Conservation (phyloP, 1,140 invertebrate species). For the Penaeus chinensis region DNA sequence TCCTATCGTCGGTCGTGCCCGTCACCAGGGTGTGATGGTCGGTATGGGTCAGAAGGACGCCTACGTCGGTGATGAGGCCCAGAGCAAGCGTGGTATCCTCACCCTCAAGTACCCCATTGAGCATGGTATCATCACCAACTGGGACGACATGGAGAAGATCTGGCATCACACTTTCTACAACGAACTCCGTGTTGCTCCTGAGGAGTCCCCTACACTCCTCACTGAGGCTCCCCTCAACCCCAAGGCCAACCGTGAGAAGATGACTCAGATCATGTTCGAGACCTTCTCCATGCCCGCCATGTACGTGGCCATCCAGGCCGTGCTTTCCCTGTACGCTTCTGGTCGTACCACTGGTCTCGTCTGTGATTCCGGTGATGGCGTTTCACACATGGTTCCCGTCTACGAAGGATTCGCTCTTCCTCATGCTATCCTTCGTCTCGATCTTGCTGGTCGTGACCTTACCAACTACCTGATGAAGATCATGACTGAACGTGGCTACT, state of each 20-base stretch:
- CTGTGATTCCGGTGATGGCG: too few relatives aligned
- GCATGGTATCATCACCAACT: slow-evolving; percentile 94
- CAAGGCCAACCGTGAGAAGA: slow-evolving; percentile 89
- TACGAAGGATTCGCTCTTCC: too few relatives aligned
- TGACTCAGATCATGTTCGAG: slow-evolving; percentile 79
- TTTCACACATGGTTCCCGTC: too few relatives aligned
- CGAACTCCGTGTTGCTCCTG: slow-evolving; percentile 94
- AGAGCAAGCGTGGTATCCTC: slow-evolving; percentile 85
- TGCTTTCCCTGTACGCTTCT: slow-evolving; percentile 90
- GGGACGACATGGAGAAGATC: slow-evolving; percentile 98
- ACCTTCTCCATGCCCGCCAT: slow-evolving; percentile 80
- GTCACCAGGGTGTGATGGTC: slow-evolving; percentile 92
- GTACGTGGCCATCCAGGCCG: slow-evolving; percentile 93
- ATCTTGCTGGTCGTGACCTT: too few relatives aligned
- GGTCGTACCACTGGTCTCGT: slow-evolving; percentile 85
- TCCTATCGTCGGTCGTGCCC: slow-evolving; percentile 92
- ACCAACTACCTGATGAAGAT: too few relatives aligned
- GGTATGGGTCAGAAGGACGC: slow-evolving; percentile 98
- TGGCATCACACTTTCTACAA: slow-evolving; percentile 98
- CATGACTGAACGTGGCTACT: too few relatives aligned
- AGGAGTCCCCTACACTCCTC: slow-evolving; percentile 90
- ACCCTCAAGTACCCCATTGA: slow-evolving; percentile 43
- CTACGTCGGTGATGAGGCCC: slow-evolving; percentile 97
- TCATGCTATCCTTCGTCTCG: too few relatives aligned
- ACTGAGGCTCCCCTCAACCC: slow-evolving; percentile 91